Evolutionary conservation across 2,113 vertebrate species (phyloP), one percentile per base, ranked within the genome.

Genomic region (Psilopogon haemacephalus): DNA sequence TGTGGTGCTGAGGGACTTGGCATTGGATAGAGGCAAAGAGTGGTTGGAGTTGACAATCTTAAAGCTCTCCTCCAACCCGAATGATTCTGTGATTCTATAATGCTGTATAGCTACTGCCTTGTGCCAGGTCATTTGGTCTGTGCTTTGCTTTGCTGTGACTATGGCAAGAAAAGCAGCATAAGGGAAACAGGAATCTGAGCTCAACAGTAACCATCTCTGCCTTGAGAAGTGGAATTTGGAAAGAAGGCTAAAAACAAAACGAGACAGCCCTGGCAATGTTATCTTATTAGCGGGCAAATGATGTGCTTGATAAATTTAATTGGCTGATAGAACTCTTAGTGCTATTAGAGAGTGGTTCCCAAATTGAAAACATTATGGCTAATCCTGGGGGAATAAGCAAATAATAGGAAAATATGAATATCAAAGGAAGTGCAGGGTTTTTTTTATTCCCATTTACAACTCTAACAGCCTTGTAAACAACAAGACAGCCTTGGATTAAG

Each of bases 241-340:
- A 95, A 95, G 86, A 33, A 85, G 42, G 54, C 28, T 93, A 27
- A 94, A 94, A 93, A 65, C 81, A 96, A 95, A 88, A 70, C 1
- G 65, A 93, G 52, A 83, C 44, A 95, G 88, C 86, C 56, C 94
- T 46, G 84, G 63, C 88, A 94, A 96, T 96, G 91, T 96, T 95
- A 96, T 94, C 97, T 96, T 96, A 97, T 94, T 94, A 94, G 95
- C 8, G 52, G 94, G 94, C 88, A 97, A 96, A 97, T 95, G 91
- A 96, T 97, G 94, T 97, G 97, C 96, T 97, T 97, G 97, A 97
- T 96, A 97, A 97, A 97, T 97, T 97, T 98, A 98, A 98, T 97
- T 97, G 98, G 93, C 93, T 97, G 93, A 93, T 95, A 92, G 86
- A 97, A 97, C 54, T 93, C 96, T 97, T 94, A 96, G 76, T 84